Evolutionary conservation across 2,888 invertebrate genomes (phyloP).

Genomic region (Aleiodes leptofemur): DNA sequence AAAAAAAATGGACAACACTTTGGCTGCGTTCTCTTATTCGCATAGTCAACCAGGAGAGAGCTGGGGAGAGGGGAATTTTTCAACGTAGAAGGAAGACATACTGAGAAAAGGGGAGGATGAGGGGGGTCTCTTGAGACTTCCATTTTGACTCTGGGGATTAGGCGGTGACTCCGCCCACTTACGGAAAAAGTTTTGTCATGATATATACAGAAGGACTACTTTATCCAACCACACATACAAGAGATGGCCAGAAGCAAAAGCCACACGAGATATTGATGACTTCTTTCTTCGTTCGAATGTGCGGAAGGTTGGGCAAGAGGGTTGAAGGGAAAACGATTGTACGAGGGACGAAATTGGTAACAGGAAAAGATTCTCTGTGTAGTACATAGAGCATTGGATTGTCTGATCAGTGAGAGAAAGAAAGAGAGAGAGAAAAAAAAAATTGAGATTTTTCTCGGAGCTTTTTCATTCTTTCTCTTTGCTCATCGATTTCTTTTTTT

Average conservation of each 20-base stretch:
- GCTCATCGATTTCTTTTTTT: neutral
- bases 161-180: slow-evolving; percentile 74
- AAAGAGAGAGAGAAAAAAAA: neutral
- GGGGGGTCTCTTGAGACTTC: slow-evolving; percentile 73
- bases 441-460: neutral
- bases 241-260: slow-evolving; percentile 69
- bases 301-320: slow-evolving; percentile 51
- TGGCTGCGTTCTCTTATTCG: slow-evolving; percentile 32
- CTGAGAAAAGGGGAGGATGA: slow-evolving; percentile 50
- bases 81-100: slow-evolving; percentile 45
- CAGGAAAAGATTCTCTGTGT: slow-evolving; percentile 27
- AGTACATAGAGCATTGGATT: slow-evolving; percentile 22
- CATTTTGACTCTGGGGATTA: slow-evolving; percentile 76
- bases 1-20: slow-evolving; percentile 51
- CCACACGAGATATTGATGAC: slow-evolving; percentile 73
- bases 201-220: slow-evolving; percentile 48
- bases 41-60: slow-evolving; percentile 21
- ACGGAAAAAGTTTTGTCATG: slow-evolving; percentile 66
- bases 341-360: slow-evolving; percentile 42
- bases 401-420: neutral
- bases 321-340: slow-evolving; percentile 46
- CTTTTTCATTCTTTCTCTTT: slow-evolving; percentile 5
- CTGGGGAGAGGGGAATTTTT: slow-evolving; percentile 34
- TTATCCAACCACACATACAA: slow-evolving; percentile 43
- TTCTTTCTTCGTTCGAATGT: slow-evolving; percentile 63